A percentile compares a stretch with the other conserved stretches of the same genome.
phyloP scores from a whole-genome alignment of 2,113 vertebrate genomes.

The Otis tarda region DNA sequence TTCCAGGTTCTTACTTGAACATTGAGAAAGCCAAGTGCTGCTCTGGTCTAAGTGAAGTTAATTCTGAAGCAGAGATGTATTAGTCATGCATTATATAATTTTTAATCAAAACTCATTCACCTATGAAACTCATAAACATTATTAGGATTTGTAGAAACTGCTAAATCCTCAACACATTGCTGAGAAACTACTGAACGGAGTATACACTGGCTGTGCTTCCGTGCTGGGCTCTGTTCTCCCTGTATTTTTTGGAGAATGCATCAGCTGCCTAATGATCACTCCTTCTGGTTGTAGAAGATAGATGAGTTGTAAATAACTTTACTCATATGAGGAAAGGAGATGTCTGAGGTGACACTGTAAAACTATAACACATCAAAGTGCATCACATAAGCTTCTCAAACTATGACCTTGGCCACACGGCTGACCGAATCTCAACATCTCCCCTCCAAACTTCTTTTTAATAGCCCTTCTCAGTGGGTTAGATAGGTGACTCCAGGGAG shows the following conservation, averaged over 20 bases:
- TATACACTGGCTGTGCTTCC: not conserved
- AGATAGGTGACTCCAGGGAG: slow-evolving; percentile 39
- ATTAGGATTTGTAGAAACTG: not conserved
- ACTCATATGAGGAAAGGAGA: not conserved
- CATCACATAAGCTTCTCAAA: slow-evolving; percentile 5
- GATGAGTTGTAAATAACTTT: not conserved
- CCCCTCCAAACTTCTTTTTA: not conserved
- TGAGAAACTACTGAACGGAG: not conserved
- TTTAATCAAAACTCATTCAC: not conserved
- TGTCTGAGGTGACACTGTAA: slow-evolving; percentile 17
- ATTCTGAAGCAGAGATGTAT: not conserved
- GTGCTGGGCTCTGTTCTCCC: not conserved
- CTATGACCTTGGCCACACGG: not conserved
- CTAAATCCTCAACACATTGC: not conserved
- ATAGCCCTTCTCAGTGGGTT: slow-evolving; percentile 25
- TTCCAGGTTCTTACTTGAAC: not conserved
- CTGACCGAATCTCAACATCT: not conserved
- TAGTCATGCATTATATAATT: not conserved
- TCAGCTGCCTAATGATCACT: not conserved
- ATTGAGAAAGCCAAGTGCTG: not conserved
- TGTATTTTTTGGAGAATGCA: not conserved
- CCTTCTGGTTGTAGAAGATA: not conserved
- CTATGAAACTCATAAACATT: not conserved
- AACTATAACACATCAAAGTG: not conserved
- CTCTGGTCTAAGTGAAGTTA: not conserved